Evolutionary conservation across 2,888 invertebrate genomes (phyloP).

Genomic region (Lasioglossum villosulum): DNA sequence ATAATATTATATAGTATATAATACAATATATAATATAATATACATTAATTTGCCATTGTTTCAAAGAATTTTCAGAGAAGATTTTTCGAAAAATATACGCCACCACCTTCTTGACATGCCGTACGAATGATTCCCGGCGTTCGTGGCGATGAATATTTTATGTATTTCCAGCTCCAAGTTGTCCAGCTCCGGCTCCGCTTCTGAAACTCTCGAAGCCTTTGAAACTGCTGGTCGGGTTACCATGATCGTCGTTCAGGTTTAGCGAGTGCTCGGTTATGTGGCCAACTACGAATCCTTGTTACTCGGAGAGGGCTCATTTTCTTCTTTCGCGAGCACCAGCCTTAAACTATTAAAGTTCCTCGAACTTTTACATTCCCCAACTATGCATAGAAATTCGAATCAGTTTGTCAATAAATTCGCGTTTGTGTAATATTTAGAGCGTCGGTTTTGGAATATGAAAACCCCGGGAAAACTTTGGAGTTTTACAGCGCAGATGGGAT

Average conservation of each 20-base stretch:
- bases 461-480: not conserved
- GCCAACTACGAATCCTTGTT: not conserved
- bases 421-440: not conserved
- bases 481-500: not conserved
- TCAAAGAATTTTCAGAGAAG: no score
- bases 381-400: not conserved
- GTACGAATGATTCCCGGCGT: not conserved
- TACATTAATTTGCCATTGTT: no score
- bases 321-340: not conserved
- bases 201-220: not conserved
- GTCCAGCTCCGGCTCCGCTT: not conserved
- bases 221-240: not conserved
- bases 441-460: not conserved
- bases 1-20: no score
- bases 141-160: not conserved
- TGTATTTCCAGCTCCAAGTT: not conserved
- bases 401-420: not conserved
- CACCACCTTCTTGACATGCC: not conserved
- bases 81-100: no score
- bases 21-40: no score
- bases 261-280: not conserved
- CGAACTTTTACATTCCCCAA: not conserved
- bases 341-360: not conserved
- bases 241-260: not conserved
- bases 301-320: not conserved